phyloP scores from a whole-genome alignment of 2,113 vertebrate species.

The Sceloporus undulatus region DNA sequence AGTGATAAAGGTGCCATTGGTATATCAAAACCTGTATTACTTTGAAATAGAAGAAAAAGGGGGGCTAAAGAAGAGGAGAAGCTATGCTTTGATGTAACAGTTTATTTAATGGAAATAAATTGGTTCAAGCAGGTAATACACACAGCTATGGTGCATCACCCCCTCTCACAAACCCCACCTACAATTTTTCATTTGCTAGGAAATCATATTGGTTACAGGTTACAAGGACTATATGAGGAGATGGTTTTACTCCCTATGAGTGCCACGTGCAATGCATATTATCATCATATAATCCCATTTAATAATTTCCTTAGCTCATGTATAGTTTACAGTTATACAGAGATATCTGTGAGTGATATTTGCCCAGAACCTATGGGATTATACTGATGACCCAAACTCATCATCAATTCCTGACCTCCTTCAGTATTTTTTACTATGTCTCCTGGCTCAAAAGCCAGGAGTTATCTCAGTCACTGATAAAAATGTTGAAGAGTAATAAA shows the following conservation, averaged over 20 bases:
- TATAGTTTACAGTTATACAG: not conserved
- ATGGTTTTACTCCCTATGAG: not conserved
- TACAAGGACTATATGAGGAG: not conserved
- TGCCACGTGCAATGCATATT: not conserved
- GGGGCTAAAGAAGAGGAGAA: not conserved
- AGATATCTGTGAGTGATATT: not conserved
- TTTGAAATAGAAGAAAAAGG: not conserved
- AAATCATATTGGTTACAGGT: not conserved
- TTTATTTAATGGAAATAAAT: not conserved
- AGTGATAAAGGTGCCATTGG: conserved; percentile 6
- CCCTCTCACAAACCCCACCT: not conserved
- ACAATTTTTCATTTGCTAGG: not conserved
- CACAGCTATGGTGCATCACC: too few relatives aligned
- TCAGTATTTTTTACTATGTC: too few relatives aligned
- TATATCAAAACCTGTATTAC: not conserved
- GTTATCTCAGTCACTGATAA: too few relatives aligned
- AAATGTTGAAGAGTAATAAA: too few relatives aligned
- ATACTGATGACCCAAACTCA: not conserved
- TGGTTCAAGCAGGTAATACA: not conserved
- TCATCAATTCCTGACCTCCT: too few relatives aligned
- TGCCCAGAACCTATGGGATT: not conserved
- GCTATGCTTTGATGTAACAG: not conserved
- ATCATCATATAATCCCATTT: not conserved
- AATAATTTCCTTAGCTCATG: not conserved
- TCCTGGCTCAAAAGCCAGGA: too few relatives aligned